These are phyloP conservation scores for Olivierus martensii DNA, from an alignment of 1,140 invertebrate species.

Conservation along the genomic window DNA sequence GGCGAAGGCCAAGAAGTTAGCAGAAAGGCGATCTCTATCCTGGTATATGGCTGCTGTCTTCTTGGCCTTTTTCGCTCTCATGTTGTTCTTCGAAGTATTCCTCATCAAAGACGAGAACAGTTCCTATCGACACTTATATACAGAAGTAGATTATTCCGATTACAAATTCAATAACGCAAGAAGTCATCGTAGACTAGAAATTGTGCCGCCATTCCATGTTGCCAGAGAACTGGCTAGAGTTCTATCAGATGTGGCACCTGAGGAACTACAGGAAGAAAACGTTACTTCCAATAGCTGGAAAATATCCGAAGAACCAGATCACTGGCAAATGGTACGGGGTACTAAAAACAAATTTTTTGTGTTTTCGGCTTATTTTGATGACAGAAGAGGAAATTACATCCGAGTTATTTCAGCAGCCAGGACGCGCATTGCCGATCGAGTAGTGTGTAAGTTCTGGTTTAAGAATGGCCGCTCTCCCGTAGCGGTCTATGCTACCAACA, in stretches of 20 bases:
- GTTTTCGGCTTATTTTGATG: slow-evolving; percentile 75
- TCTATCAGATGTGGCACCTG: slow-evolving; percentile 1
- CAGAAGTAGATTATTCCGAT: too few relatives aligned
- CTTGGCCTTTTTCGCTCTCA: too few relatives aligned
- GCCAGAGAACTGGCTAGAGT: slow-evolving; percentile 15
- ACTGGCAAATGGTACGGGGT: slow-evolving; percentile 31
- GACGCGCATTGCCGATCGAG: slow-evolving; percentile 61
- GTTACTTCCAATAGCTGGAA: too few relatives aligned
- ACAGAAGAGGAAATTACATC: slow-evolving; percentile 39
- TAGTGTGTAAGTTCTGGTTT: slow-evolving; percentile 68
- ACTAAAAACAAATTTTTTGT: slow-evolving; percentile 62
- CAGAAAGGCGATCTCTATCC: too few relatives aligned
- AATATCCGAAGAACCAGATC: slow-evolving; percentile 10
- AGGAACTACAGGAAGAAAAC: too few relatives aligned
- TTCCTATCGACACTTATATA: too few relatives aligned
- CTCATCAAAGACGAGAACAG: too few relatives aligned
- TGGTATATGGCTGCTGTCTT: too few relatives aligned
- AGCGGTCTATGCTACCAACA: slow-evolving; percentile 27
- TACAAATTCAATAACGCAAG: too few relatives aligned
- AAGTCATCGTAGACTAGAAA: too few relatives aligned
- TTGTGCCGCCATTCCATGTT: slow-evolving; percentile 13
- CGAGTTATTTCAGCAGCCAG: slow-evolving; percentile 74
- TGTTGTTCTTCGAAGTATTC: too few relatives aligned
- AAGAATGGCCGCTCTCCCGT: slow-evolving; percentile 19
- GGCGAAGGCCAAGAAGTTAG: too few relatives aligned